These are phyloP conservation scores for Callyntrura guangdongensis DNA, from an alignment of 2,888 invertebrate genomes.

Conservation along the genomic window DNA sequence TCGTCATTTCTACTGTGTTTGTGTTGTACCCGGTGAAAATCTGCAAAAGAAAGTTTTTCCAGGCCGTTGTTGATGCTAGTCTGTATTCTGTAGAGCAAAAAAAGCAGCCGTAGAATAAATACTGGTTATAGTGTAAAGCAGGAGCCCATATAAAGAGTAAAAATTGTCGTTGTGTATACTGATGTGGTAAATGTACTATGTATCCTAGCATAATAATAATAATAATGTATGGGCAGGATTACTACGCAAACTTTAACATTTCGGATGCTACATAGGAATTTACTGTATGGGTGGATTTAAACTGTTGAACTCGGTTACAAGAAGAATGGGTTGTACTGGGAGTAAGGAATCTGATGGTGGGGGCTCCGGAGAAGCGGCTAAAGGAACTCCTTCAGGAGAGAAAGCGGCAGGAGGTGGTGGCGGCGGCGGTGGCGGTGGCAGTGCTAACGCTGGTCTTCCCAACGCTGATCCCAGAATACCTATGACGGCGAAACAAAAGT, in stretches of 20 bases:
- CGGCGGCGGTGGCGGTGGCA: slow-evolving; percentile 35
- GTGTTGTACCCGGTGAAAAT: slow-evolving; percentile 24
- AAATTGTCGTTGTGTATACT: not conserved
- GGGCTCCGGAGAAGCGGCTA: slow-evolving; percentile 76
- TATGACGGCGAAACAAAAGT: slow-evolving; percentile 94
- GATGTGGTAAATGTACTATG: not conserved
- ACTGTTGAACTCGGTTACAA: slow-evolving; percentile 76
- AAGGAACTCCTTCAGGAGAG: slow-evolving; percentile 76
- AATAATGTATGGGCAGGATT: slow-evolving; percentile 53
- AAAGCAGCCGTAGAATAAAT: not conserved
- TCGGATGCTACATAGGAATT: slow-evolving; percentile 48
- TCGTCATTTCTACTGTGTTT: slow-evolving; percentile 19
- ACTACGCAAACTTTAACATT: slow-evolving; percentile 34
- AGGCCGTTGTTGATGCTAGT: not conserved
- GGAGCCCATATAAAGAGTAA: too few relatives aligned
- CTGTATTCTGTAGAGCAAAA: not conserved
- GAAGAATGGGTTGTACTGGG: slow-evolving; percentile 84
- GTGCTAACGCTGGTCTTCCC: slow-evolving; percentile 61
- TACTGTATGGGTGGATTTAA: slow-evolving; percentile 81
- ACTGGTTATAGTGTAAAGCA: too few relatives aligned
- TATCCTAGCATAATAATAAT: slow-evolving; percentile 20
- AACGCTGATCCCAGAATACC: slow-evolving; percentile 91
- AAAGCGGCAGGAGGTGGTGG: slow-evolving; percentile 58
- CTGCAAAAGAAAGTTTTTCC: slow-evolving; percentile 23
- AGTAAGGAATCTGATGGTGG: slow-evolving; percentile 83